phyloP scores from a whole-genome alignment of 2,113 vertebrate species.

The Eulacestoma nigropectus region DNA sequence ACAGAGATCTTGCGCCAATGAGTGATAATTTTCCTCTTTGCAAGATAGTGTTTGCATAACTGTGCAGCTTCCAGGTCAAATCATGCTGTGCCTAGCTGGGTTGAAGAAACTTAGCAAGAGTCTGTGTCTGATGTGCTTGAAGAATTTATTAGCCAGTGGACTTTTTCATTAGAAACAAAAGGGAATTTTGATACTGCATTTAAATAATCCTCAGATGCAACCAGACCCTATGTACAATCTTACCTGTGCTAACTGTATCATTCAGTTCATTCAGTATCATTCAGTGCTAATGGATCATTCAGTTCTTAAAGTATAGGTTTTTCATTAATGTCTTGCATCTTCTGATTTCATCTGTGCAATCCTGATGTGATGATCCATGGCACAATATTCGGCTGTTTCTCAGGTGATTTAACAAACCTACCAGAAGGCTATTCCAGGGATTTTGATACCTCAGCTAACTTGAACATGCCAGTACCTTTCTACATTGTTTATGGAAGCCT shows the following conservation, averaged over 20 bases:
- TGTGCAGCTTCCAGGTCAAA: not conserved
- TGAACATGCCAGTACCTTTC: not conserved
- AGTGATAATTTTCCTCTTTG: not conserved
- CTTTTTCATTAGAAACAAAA: not conserved
- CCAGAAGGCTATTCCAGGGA: not conserved
- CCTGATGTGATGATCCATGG: not conserved
- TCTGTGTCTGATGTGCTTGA: not conserved
- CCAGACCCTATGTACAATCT: not conserved
- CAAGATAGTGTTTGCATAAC: not conserved
- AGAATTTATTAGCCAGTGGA: not conserved
- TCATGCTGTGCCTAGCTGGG: not conserved
- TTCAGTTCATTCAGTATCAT: too few relatives aligned
- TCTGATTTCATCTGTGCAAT: not conserved
- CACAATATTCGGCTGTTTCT: not conserved
- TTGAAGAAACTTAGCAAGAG: not conserved
- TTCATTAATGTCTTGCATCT: not conserved
- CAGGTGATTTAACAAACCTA: not conserved
- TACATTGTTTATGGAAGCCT: not conserved
- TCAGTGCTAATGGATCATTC: not conserved
- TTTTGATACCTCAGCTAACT: not conserved
- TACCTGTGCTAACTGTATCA: not conserved
- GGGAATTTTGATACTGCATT: not conserved
- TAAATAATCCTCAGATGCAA: not conserved
- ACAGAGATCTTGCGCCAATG: fast-evolving
- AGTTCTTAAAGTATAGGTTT: not conserved